A percentile compares a stretch with the other conserved stretches of the same genome.
Conservation (phyloP, 2,113 vertebrate species). For the Gymnocephalus cernua region DNA sequence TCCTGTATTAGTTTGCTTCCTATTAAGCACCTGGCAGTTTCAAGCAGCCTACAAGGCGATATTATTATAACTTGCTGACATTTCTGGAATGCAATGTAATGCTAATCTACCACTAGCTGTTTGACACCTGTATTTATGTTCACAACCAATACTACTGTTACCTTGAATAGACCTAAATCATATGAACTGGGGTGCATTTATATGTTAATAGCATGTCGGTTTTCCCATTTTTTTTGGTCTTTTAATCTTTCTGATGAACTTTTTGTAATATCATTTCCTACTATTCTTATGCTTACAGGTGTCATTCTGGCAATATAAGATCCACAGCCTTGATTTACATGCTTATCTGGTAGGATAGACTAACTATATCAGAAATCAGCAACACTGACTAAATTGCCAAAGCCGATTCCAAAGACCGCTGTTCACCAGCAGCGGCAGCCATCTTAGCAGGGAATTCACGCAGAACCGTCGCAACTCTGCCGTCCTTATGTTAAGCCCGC, state of each 20-base stretch:
- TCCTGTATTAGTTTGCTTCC: constrained; percentile 28
- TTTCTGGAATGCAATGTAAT: constrained; percentile 14
- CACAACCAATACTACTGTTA: not conserved
- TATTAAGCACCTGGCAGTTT: constrained; percentile 45
- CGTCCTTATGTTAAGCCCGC: too few relatives aligned
- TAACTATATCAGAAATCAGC: not conserved
- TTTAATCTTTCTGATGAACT: not conserved
- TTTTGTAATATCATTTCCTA: not conserved
- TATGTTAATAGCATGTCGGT: not conserved
- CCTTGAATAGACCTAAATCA: not conserved
- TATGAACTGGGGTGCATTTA: not conserved
- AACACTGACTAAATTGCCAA: not conserved
- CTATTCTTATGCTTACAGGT: not conserved
- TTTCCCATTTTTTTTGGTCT: not conserved
- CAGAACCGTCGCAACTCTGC: too few relatives aligned
- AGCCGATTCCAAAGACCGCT: too few relatives aligned
- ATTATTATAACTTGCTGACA: constrained; percentile 12
- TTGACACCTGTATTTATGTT: not conserved
- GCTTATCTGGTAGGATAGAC: not conserved
- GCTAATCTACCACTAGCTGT: constrained; percentile 9
- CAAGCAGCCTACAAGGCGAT: constrained; percentile 9
- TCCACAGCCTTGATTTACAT: not conserved
- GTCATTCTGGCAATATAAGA: not conserved
- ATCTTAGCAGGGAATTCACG: too few relatives aligned
- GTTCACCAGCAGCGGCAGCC: too few relatives aligned